A percentile compares a stretch with the other conserved stretches of the same genome.
These are phyloP conservation scores for Leuciscus idus DNA, from an alignment of 2,113 vertebrate species.

Conservation along the genomic window DNA sequence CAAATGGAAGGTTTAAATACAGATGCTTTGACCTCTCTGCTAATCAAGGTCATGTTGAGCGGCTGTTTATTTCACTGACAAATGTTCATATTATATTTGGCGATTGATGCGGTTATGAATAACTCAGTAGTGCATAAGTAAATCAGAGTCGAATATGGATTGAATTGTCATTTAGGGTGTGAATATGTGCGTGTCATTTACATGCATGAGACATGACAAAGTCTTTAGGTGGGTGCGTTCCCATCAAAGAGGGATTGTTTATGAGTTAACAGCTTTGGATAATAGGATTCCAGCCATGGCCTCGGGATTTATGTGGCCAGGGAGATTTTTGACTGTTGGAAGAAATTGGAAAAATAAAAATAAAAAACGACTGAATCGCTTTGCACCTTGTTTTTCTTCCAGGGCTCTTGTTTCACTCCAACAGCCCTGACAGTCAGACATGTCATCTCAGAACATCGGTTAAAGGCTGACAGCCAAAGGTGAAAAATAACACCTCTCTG, in stretches of 20 bases:
- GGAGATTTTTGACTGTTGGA: constrained; percentile 60
- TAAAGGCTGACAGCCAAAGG: constrained; percentile 70
- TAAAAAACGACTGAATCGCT: constrained; percentile 60
- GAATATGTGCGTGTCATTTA: constrained; percentile 34
- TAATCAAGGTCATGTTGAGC: constrained; percentile 51
- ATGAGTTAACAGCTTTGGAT: constrained; percentile 65
- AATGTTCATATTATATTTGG: constrained; percentile 42
- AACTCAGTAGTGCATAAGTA: constrained; percentile 37
- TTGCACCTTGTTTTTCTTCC: constrained; percentile 46
- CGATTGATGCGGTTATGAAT: constrained; percentile 40
- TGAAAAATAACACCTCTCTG: constrained; percentile 71
- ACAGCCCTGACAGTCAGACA: constrained; percentile 65
- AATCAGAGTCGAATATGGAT: constrained; percentile 29
- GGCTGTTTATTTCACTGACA: constrained; percentile 48
- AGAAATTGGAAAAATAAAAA: constrained; percentile 66
- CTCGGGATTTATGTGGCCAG: constrained; percentile 63
- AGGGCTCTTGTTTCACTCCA: constrained; percentile 68
- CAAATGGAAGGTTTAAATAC: constrained; percentile 43
- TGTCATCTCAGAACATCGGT: constrained; percentile 69
- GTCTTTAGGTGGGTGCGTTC: constrained; percentile 21
- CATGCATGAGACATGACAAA: constrained; percentile 35
- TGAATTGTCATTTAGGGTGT: constrained; percentile 34
- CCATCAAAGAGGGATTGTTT: constrained; percentile 61
- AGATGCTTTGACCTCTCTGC: constrained; percentile 49
- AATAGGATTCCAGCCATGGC: constrained; percentile 64